Base-by-base conservation (phyloP, 2,113 vertebrate genomes). In the Pantherophis guttatus region DNA sequence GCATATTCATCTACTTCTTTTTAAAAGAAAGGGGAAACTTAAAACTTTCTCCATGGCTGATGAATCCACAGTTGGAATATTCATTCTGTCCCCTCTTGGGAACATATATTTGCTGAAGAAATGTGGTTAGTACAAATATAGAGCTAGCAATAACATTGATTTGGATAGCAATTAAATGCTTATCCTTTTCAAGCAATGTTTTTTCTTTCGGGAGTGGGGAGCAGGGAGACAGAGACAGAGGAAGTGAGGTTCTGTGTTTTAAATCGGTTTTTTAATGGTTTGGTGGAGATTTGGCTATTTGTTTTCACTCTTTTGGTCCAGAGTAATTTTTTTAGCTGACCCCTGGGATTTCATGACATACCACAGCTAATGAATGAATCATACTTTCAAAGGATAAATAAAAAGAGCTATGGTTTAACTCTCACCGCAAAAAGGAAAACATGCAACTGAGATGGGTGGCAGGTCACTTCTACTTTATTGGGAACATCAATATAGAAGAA, bases 331-430 rank as follows among this genome's bases (percentile, higher is more conserved):
- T 62, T 59, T 62, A 93, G 52, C 88, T 86, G 92, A 93, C 92
- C 88, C 59, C 54, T 39, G 55, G 75, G 92, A 75, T 17, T 39
- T 50, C n/a, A 92, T 70, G 15, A 90, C 52, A 93, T 93, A 92
- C 93, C 86, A 58, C 91, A 70, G 50, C 52, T 65, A 92, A 92
- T 92, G 91, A 94, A 94, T 57, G 75, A 92, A 92, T 91, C 94
- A 95, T 91, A 95, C 75, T 52, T 75, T 53, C 33, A 90, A 86
- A 90, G 86, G 70, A 93, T 90, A 86, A 90, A 90, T 90, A 86
- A 62, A 86, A 90, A 90, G 48, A 86, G 55, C 50, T 8, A 86
- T 54, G 75, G 92, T 86, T 91, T 93, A 94, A n/a, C 23, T 91
- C 54, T 92, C 21, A n/a, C 24, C 48, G 59, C 91, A 95, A 88